A percentile compares a stretch with the other conserved stretches of the same genome.
These are phyloP conservation scores for Formica selysi DNA, from an alignment of 1,140 invertebrate species.

Conservation along the genomic window DNA sequence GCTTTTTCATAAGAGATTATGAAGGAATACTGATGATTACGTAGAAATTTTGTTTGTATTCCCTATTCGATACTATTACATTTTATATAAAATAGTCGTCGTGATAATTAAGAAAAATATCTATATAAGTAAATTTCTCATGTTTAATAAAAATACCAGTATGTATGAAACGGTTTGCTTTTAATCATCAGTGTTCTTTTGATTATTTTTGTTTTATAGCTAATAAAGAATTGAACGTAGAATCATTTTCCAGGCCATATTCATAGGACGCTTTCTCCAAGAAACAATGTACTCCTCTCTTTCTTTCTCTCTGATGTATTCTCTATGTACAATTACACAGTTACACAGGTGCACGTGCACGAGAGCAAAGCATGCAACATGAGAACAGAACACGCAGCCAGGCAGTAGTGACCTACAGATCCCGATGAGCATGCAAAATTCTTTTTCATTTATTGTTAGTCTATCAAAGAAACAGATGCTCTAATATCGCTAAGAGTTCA, in stretches of 20 bases:
- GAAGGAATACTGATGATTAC: slow-evolving; percentile 24
- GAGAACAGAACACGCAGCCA: slow-evolving; percentile 54
- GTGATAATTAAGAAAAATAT: background rate
- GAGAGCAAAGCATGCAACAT: slow-evolving; percentile 67
- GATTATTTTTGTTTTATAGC: slow-evolving; percentile 32
- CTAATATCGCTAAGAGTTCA: slow-evolving; percentile 17
- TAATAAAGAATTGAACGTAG: slow-evolving; percentile 30
- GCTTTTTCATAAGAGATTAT: background rate
- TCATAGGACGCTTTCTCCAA: slow-evolving; percentile 42
- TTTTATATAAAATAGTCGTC: background rate
- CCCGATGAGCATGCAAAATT: slow-evolving; percentile 64
- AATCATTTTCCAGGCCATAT: slow-evolving; percentile 35
- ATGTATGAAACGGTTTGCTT: background rate
- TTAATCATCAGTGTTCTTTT: slow-evolving; percentile 38
- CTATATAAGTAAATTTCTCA: background rate
- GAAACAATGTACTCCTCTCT: slow-evolving; percentile 13
- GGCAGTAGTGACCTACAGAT: slow-evolving; percentile 55
- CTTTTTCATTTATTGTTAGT: slow-evolving; percentile 40
- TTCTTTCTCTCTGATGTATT: slow-evolving; percentile 29
- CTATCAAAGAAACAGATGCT: slow-evolving; percentile 13
- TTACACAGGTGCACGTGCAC: slow-evolving; percentile 68
- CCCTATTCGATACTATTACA: background rate
- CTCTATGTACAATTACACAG: slow-evolving; percentile 43
- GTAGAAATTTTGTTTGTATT: background rate
- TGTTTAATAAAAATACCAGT: background rate